Base-by-base conservation (phyloP, 2,888 invertebrate genomes). In the Xylota sylvarum region DNA sequence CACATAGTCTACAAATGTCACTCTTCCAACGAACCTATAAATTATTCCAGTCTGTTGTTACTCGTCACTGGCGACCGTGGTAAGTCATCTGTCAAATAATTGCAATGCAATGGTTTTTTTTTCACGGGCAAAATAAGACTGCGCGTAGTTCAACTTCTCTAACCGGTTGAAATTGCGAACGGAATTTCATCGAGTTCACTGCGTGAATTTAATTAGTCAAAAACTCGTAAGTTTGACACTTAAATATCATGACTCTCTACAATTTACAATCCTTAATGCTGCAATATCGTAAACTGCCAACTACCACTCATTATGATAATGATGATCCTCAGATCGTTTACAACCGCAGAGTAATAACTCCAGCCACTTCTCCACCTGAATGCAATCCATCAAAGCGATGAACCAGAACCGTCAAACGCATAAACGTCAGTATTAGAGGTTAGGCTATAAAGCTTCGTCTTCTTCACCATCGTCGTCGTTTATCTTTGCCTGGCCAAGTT, bases 1-100 rank as follows among this genome's bases (percentile, higher is more conserved):
- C 84, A 74, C 84, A 55, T 64, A 70, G 67, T 77, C 72, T 77
- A 73, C 86, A 86, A 77, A 73, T 77, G 81, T 77, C 67, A 81
- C 72, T 77, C 86, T 67, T 14, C 52, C 37, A 67, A 19, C 67
- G 40, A 77, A 62, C 67, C 64, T 62, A 81, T 86, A 81, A 86
- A 81, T 81, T 81, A 81, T 55, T 72, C 55, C 17, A 43, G 64
- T 56, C 55, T 52, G 52, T 67, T 81, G 43, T 77, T 43, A 58
- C 67, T 82, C 77, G 72, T 81, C 76, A 77, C 48, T 72, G 55
- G 40, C 19, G 48, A 62, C 60, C 56, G 27, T 17, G 19, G 37
- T 65, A 46, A 72, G 60, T 67, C 81, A 86, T 77, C 81, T 81
- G 65, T 78, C 60, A 85, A 79, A 74, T 23, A 23, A 23, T 58